Evolutionary conservation across 2,888 invertebrate genomes (phyloP).

Genomic region (Drosophila austrosaltans): DNA sequence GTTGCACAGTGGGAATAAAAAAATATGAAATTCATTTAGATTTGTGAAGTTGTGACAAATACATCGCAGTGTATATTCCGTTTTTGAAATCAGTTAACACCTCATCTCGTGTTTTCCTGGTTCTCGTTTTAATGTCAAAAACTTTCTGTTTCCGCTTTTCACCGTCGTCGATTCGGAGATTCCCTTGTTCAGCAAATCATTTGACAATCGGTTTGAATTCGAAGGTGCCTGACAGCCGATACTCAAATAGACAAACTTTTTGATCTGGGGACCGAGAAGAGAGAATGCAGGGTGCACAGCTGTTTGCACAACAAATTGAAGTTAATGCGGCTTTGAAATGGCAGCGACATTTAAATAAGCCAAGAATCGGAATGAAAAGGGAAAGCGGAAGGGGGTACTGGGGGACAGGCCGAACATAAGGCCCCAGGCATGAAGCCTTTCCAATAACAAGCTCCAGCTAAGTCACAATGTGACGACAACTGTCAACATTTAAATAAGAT

Average conservation of each 20-base stretch:
- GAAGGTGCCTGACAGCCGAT: neutral
- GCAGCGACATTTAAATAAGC: constrained; percentile 52
- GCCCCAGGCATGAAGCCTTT: constrained; percentile 57
- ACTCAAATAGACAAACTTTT: constrained; percentile 13
- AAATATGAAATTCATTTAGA: too few species aligned
- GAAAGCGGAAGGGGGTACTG: neutral
- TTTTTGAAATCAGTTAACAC: too few species aligned
- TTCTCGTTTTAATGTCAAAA: too few species aligned
- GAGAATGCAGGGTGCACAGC: constrained; percentile 41
- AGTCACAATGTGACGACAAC: constrained; percentile 71
- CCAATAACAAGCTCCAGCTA: constrained; percentile 52
- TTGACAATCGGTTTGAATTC: constrained; percentile 34
- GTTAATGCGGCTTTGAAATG: constrained; percentile 68
- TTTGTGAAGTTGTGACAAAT: too few species aligned
- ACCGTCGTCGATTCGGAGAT: constrained; percentile 7
- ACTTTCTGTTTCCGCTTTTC: neutral
- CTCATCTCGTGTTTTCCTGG: too few species aligned
- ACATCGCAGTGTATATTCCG: too few species aligned
- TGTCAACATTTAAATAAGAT: constrained; percentile 80
- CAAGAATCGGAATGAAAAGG: constrained; percentile 13
- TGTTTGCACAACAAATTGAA: constrained; percentile 76
- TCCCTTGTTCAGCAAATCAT: constrained; percentile 44
- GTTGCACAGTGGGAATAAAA: too few species aligned
- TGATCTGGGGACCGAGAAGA: neutral
- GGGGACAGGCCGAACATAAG: too few species aligned